Base-by-base conservation (phyloP, 1,140 invertebrate genomes). In the Agrypnia vestita region DNA sequence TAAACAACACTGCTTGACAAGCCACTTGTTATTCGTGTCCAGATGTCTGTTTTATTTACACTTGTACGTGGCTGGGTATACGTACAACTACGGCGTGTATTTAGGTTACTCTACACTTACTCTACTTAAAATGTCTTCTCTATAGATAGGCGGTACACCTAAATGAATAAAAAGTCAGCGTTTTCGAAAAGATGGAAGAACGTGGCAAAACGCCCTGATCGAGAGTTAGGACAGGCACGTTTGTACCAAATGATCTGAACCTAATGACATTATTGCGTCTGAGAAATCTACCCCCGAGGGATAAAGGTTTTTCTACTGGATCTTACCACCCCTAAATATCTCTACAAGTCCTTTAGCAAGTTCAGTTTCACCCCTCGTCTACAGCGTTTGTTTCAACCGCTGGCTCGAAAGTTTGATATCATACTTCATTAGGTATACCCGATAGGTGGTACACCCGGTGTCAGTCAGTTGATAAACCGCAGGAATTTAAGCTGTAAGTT, bases 241-340 rank as follows among this genome's bases (percentile, higher is more conserved):
- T 69, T 78, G 62, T 21, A 62, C 46, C 55, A 78, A 78, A 78
- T 78, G 76, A 78, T 78, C 76, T 78, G 76, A 78, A 69, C 62
- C 46, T 53, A 78, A 78, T 67, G 76, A 69, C 62, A 69, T 55
- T 78, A 78, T 78, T 78, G 61, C 61, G 69, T 73, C 69, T 73
- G 19, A 73, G 47, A 73, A 73, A 73, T 17, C 49, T 73, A 55
- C 49, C 69, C 49, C 51, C 25, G 43, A 25, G 49, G 69, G 51
- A 25, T 55, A n/a, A 53, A 55, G 69, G 47, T 13, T 43, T 49
- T 43, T 49, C 47, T 64, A 21, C 35, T 25, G 35, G 25, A 13
- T 0, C 55, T 59, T 59, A 19, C 61, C 13, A 44, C 61, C 61
- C 61, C 35, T 35, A 21, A 15, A 43, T 35, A 59, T 53, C 51